Evolutionary conservation across 2,113 vertebrate species (phyloP), one percentile per base, ranked within the genome.

Genomic region (Corydoras sp.): DNA sequence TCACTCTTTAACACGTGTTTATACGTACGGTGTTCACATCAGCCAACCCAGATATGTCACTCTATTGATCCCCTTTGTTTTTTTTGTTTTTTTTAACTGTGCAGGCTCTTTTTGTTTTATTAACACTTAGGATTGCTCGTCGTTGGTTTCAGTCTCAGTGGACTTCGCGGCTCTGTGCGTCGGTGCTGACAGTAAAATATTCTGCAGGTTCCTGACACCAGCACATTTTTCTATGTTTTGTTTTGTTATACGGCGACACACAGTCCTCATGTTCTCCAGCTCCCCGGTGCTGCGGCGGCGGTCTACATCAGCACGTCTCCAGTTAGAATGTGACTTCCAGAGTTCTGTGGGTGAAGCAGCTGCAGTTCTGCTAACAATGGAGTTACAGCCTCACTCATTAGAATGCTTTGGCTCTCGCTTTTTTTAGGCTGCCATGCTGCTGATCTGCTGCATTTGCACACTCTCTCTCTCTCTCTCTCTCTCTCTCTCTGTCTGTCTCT

Each of bases 401-500:
- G 58, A 62, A 69, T 65, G 49, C 70, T 72, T 24, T 24, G 1
- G 18, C 2, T 24, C 18, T 24, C 18, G 18, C 18, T 58, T 43
- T 66, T 66, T 64, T 69, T 81, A 75, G 79, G 78, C 73, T 83
- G 76, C 78, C 79, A 76, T 77, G 67, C 63, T 68, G 67, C 63
- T 60, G 50, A 77, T 30, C 74, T 76, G 71, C 78, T 77, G 81
- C 76, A 76, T 81, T 84, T 77, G 54, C 74, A 72, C 75, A 67
- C 73, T 76, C 74, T 71, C 72, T 78, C 72, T 81, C 84, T 79
- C 81, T 81, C 81, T 78, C 83, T 82, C 82, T 81, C 82, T 79
- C 77, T 79, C 80, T 83, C 77, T 69, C 72, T 75, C 76, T 72
- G 69, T 76, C n/a, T n/a, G n/a, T 76, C 74, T 71, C 72, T 78